phyloP scores from a whole-genome alignment of 2,113 vertebrate genomes.

The Grallaria varia region DNA sequence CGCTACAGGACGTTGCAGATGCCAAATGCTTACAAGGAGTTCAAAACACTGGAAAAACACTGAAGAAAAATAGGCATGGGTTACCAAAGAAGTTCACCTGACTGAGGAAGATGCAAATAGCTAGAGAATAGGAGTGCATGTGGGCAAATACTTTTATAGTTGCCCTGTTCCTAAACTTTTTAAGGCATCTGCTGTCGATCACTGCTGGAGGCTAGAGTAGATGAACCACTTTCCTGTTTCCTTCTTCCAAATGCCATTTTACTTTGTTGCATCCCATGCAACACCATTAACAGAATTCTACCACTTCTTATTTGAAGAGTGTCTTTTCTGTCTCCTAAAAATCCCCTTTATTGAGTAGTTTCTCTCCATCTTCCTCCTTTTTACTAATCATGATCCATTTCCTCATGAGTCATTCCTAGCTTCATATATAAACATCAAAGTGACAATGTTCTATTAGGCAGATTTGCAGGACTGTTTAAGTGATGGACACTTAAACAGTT shows the following conservation, averaged over 20 bases:
- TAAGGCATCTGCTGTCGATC: background rate
- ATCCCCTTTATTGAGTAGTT: background rate
- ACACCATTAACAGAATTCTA: background rate
- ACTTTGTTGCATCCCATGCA: background rate
- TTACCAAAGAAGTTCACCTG: background rate
- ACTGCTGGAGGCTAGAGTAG: background rate
- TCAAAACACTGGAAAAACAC: background rate
- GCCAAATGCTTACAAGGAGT: background rate
- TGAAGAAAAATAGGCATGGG: background rate
- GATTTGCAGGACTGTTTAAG: background rate
- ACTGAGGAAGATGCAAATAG: background rate
- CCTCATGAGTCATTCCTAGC: background rate
- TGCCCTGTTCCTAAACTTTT: background rate
- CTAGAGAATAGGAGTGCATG: background rate
- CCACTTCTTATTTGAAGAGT: background rate
- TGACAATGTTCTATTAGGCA: background rate
- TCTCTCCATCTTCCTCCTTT: background rate
- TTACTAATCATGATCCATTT: background rate
- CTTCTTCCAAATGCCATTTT: background rate
- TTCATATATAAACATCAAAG: background rate
- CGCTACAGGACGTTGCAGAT: background rate
- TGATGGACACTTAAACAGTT: background rate
- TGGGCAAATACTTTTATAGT: background rate
- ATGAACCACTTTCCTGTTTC: background rate
- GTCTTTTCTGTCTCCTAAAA: background rate